Evolutionary conservation across 1,140 invertebrate genomes (phyloP), one percentile per base, ranked within the genome.

Genomic region (Drosophila nigromelanica): DNA sequence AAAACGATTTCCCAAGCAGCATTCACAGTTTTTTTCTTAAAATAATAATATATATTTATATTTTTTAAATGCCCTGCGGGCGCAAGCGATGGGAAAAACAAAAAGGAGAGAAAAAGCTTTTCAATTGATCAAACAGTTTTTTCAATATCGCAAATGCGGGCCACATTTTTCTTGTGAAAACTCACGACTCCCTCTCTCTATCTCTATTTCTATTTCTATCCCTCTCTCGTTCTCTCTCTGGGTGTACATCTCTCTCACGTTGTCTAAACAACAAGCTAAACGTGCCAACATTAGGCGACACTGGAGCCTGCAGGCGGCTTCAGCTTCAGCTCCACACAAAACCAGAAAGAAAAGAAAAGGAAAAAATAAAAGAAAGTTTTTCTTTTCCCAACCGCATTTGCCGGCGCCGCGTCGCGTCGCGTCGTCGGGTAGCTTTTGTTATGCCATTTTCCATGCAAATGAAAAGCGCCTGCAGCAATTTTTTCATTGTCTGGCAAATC

Each of bases 91-190:
- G 33, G 51, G 67, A 10, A 27, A 50, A 60, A 55, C 37, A 35
- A 27, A 35, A 33, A 14, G 6, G 12, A 55, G 12, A 39, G 33
- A 40, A 24, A n/a, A 56, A 56, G 39, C 54, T 58, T 58, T 77
- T 74, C 81, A 81, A 87, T 87, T 82, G 81, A 86, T 87, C 86
- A 87, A 76, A 51, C 70, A 68, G 76, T 81, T 85, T 68, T 74
- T 74, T 76, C 80, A 69, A 76, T 85, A 76, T 62, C 56, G 18
- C 18, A 66, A 51, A 66, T 61, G 58, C 70, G 63, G 37, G 39
- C 51, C 58, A 51, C 63, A 83, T 85, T 80, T 80, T 86, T 75
- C 78, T 64, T 85, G 81, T 81, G 82, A 87, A 87, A 87, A 85
- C 59, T 63, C 14, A 64, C 59, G 24, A 50, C 39, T 24, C 10